Evolutionary conservation across 2,113 vertebrate genomes (phyloP).

Genomic region (Xyliphius kryptos): DNA sequence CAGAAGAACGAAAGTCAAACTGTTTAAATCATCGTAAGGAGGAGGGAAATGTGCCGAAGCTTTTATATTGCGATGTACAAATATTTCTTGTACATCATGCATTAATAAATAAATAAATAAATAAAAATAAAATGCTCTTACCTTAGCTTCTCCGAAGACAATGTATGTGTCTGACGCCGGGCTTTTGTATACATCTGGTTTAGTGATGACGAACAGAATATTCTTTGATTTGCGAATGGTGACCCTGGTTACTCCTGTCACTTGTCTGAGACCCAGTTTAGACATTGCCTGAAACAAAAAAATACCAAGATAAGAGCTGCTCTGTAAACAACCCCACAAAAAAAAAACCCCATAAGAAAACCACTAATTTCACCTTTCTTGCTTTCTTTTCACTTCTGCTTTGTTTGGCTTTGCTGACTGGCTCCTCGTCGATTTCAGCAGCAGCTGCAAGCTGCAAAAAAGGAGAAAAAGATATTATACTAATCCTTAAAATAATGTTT

Average conservation of each 20-base stretch:
- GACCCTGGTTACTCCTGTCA: constrained; percentile 95
- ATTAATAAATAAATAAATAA: too few species aligned
- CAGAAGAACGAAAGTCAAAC: constrained; percentile 83
- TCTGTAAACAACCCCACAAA: too few species aligned
- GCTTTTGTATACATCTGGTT: constrained; percentile 98
- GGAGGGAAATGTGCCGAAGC: too few species aligned
- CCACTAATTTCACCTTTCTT: constrained; percentile 86
- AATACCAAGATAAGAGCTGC: not conserved
- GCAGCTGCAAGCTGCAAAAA: constrained; percentile 83
- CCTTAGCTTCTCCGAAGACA: constrained; percentile 96
- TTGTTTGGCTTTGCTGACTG: constrained; percentile 99
- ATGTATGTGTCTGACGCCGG: constrained; percentile 98
- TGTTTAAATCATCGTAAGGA: constrained; percentile 61
- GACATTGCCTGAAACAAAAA: constrained; percentile 92
- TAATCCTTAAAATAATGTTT: too few species aligned
- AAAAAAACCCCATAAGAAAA: too few species aligned
- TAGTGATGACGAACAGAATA: constrained; percentile 97
- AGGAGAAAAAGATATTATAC: not conserved
- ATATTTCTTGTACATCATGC: too few species aligned
- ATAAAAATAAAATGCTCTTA: too few species aligned
- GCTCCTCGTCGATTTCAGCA: constrained; percentile 95
- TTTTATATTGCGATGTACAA: too few species aligned
- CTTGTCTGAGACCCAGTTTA: constrained; percentile 93
- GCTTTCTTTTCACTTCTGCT: constrained; percentile 98
- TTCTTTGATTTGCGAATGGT: constrained; percentile 98